These are phyloP conservation scores for Drosophila hamatofila DNA, from an alignment of 2,888 invertebrate genomes.

Conservation along the genomic window DNA sequence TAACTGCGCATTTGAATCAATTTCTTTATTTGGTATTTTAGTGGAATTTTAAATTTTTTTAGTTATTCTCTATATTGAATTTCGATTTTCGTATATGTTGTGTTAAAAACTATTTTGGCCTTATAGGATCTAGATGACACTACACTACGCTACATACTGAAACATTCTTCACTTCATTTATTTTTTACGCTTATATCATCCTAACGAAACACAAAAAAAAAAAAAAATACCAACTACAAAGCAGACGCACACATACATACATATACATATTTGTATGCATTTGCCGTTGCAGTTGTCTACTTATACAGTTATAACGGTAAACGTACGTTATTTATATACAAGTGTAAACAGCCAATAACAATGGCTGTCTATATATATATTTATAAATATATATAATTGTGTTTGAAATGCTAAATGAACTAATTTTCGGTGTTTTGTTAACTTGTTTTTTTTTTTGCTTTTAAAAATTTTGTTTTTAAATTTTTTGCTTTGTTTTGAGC, in stretches of 20 bases:
- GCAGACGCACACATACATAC: neutral
- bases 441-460: slow-evolving; percentile 25
- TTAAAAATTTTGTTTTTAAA: neutral
- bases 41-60: slow-evolving; percentile 11
- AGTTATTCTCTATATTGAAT: slow-evolving; percentile 49
- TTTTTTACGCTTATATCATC: slow-evolving; percentile 13
- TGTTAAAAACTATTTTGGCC: slow-evolving; percentile 76
- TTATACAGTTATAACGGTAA: slow-evolving; percentile 48
- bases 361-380: slow-evolving; percentile 19
- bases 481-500: slow-evolving; percentile 27
- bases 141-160: slow-evolving; percentile 56
- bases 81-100: slow-evolving; percentile 33
- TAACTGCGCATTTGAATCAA: slow-evolving; percentile 38
- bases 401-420: slow-evolving; percentile 39
- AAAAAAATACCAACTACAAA: slow-evolving; percentile 13
- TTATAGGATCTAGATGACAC: slow-evolving; percentile 61
- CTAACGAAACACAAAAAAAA: slow-evolving; percentile 37
- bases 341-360: slow-evolving; percentile 52
- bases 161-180: slow-evolving; percentile 29
- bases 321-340: slow-evolving; percentile 58
- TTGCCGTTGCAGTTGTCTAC: slow-evolving; percentile 56
- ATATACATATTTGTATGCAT: too few relatives aligned
- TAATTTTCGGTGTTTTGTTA: slow-evolving; percentile 50
- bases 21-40: slow-evolving; percentile 48
- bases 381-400: slow-evolving; percentile 8